Conservation (phyloP, 2,888 invertebrate species). For the Melanargia galathea region DNA sequence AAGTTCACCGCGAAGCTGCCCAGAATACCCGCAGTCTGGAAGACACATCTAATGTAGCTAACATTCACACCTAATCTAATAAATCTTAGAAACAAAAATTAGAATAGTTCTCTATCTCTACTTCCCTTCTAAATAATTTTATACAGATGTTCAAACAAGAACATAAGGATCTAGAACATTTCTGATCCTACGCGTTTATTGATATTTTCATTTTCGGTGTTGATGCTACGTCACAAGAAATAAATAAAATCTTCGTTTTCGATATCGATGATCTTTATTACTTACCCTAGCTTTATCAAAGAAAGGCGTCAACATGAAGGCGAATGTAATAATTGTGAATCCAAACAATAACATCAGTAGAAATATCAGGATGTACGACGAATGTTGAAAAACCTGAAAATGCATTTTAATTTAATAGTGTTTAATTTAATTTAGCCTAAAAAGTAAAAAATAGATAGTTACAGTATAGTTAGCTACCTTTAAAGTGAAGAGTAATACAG, state of each 20-base stretch:
- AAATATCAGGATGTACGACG: slow-evolving; percentile 90
- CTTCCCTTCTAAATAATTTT: no score
- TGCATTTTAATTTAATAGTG: not conserved
- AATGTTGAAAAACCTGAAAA: slow-evolving; percentile 87
- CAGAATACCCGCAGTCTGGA: slow-evolving; percentile 89
- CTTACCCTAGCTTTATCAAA: slow-evolving; percentile 91
- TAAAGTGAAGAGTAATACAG: slow-evolving; percentile 86
- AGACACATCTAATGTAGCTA: not conserved
- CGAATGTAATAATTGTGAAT: slow-evolving; percentile 90
- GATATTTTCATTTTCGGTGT: no score
- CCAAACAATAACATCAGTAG: slow-evolving; percentile 90
- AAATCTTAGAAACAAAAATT: no score
- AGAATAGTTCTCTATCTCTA: no score
- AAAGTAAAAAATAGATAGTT: not conserved
- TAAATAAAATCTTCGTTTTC: not conserved
- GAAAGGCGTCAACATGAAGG: slow-evolving; percentile 92
- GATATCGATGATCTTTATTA: not conserved
- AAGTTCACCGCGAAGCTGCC: slow-evolving; percentile 90
- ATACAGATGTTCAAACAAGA: no score
- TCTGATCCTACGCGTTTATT: no score
- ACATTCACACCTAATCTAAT: not conserved
- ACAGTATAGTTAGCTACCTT: slow-evolving; percentile 74
- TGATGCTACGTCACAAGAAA: not conserved
- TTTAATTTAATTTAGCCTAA: not conserved
- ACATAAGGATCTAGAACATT: no score